phyloP scores from a whole-genome alignment of 2,888 invertebrate genomes.

The Hipparchia sbordonii region DNA sequence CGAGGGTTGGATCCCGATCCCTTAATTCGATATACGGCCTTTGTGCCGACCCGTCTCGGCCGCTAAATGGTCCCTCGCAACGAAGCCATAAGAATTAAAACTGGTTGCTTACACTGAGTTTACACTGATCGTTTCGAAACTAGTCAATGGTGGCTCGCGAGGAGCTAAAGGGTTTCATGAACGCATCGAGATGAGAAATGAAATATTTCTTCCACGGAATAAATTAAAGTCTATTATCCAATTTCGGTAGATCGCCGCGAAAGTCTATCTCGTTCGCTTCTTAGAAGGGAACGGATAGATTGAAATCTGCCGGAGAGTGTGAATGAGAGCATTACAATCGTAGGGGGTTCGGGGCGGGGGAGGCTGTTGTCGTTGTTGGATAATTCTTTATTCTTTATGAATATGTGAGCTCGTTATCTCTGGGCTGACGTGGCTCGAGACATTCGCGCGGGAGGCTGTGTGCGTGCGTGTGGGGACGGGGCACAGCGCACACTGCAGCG shows the following conservation, averaged over 20 bases:
- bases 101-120: conserved; percentile 69
- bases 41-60: conserved; percentile 59
- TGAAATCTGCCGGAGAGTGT: conserved; percentile 77
- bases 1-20: conserved; percentile 75
- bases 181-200: conserved; percentile 68
- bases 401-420: conserved; percentile 82
- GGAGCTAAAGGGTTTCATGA: conserved; percentile 78
- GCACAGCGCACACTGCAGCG: conserved; percentile 41
- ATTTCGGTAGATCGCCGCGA: conserved; percentile 61
- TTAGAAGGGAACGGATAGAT: conserved; percentile 79
- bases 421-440: conserved; percentile 68
- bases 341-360: conserved; percentile 63
- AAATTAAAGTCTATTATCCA: conserved; percentile 82
- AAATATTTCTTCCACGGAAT: conserved; percentile 80
- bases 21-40: conserved; percentile 76
- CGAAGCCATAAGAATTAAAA: conserved; percentile 80
- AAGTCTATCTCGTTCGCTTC: conserved; percentile 65
- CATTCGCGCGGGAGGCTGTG: conserved; percentile 56
- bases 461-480: conserved; percentile 45
- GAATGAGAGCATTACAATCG: conserved; percentile 79
- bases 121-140: conserved; percentile 76
- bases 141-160: conserved; percentile 58
- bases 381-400: conserved; percentile 83
- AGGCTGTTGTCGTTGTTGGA: conserved; percentile 61
- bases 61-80: conserved; percentile 73